Evolutionary conservation across 2,888 invertebrate species (phyloP).

Genomic region (Azorinus chamasolen): DNA sequence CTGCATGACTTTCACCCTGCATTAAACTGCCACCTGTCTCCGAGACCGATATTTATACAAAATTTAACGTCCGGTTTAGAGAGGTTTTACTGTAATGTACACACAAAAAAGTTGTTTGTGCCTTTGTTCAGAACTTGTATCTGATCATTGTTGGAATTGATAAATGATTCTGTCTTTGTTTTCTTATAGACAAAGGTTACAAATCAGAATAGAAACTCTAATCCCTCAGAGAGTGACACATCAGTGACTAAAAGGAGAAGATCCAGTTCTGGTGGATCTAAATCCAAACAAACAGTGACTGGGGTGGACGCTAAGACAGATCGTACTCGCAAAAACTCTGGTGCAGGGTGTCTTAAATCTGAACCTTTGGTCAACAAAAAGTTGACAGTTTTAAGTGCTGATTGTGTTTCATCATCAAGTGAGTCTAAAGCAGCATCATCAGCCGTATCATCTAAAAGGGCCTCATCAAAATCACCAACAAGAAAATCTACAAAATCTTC

Average conservation of each 20-base stretch:
- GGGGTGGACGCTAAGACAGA: not conserved
- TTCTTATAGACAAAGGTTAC: not conserved
- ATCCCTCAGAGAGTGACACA: conserved; percentile 35
- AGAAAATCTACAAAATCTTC: not conserved
- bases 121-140: no score
- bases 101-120: no score
- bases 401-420: not conserved
- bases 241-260: conserved; percentile 12
- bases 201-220: conserved; percentile 33
- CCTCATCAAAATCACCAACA: not conserved
- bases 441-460: not conserved
- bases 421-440: not conserved
- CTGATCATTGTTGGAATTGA: no score
- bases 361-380: not conserved
- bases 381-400: not conserved
- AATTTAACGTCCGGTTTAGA: no score
- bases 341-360: no score
- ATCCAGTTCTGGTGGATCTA: conserved; percentile 51
- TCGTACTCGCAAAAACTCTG: no score
- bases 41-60: no score
- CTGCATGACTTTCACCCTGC: no score
- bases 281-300: conserved; percentile 24
- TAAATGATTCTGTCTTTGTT: no score
- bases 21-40: no score
- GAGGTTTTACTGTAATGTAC: no score